phyloP scores from a whole-genome alignment of 2,888 invertebrate genomes.

The Ischnus inquisitorius region DNA sequence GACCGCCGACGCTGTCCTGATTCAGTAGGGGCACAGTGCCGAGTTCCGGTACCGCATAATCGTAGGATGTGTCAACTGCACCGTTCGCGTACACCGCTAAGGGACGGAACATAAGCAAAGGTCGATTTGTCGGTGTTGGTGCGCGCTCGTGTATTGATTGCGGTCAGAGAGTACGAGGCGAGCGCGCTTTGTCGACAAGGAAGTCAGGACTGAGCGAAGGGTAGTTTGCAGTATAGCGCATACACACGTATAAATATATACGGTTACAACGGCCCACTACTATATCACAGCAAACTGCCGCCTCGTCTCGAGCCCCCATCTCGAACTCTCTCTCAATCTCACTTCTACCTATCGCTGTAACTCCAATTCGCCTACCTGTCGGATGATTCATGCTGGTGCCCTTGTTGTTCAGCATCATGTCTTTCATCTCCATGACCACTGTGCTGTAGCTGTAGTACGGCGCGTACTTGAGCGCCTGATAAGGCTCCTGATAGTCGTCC shows the following conservation, averaged over 20 bases:
- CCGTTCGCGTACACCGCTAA: constrained; percentile 84
- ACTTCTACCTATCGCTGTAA: constrained; percentile 39
- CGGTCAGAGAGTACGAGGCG: constrained; percentile 74
- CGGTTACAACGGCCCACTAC: constrained; percentile 19
- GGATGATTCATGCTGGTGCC: constrained; percentile 81
- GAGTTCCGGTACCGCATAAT: constrained; percentile 92
- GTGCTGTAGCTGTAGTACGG: constrained; percentile 93
- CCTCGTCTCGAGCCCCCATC: neutral
- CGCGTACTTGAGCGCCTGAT: constrained; percentile 91
- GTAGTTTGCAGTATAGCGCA: constrained; percentile 58
- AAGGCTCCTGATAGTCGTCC: constrained; percentile 93
- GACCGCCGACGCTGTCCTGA: constrained; percentile 84
- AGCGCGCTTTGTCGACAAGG: constrained; percentile 75
- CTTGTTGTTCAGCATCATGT: constrained; percentile 87
- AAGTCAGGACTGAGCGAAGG: constrained; percentile 54
- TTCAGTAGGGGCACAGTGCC: constrained; percentile 90
- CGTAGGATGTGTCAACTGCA: constrained; percentile 89
- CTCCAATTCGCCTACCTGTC: constrained; percentile 75
- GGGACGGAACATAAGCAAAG: constrained; percentile 71
- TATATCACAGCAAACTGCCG: constrained; percentile 16
- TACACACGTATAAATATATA: constrained; percentile 23
- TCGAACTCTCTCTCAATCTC: constrained; percentile 37
- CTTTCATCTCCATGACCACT: constrained; percentile 92
- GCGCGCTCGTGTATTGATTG: constrained; percentile 78
- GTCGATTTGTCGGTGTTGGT: constrained; percentile 42